A percentile compares a stretch with the other conserved stretches of the same genome.
Conservation (phyloP, 2,113 vertebrate genomes). For the Solea senegalensis region DNA sequence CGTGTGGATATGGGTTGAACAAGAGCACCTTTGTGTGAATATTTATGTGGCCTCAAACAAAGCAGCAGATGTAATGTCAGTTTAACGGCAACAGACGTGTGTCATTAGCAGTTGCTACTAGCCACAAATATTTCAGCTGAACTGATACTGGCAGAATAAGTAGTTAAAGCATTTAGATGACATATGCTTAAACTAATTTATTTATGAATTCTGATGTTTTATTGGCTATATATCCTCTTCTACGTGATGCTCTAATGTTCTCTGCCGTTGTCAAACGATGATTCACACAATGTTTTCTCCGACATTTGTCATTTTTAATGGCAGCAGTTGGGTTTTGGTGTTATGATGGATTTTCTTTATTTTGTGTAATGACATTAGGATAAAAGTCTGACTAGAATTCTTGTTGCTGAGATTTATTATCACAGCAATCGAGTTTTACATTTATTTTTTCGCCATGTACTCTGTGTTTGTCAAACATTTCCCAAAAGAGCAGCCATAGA, state of each 20-base stretch:
- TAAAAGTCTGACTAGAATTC: constrained; percentile 1
- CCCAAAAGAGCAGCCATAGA: background rate
- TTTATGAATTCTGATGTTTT: background rate
- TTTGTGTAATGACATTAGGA: constrained; percentile 1
- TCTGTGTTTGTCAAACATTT: background rate
- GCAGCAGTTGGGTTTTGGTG: background rate
- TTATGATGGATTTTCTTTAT: background rate
- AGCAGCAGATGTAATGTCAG: background rate
- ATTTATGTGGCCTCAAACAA: constrained; percentile 4
- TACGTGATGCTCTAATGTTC: background rate
- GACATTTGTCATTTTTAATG: constrained; percentile 6
- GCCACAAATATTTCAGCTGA: constrained; percentile 1
- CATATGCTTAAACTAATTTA: constrained; percentile 8
- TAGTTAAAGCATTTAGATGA: background rate
- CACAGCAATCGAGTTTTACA: background rate
- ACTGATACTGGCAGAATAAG: background rate
- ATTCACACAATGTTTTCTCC: background rate
- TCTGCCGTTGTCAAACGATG: background rate
- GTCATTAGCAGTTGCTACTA: background rate
- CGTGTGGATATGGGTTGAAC: background rate
- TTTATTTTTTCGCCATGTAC: background rate
- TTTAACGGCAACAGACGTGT: background rate
- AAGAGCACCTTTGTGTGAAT: background rate
- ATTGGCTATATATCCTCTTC: background rate
- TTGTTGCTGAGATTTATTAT: background rate